These are phyloP conservation scores for Heliconius ismenius DNA, from an alignment of 2,888 invertebrate genomes.

Conservation along the genomic window DNA sequence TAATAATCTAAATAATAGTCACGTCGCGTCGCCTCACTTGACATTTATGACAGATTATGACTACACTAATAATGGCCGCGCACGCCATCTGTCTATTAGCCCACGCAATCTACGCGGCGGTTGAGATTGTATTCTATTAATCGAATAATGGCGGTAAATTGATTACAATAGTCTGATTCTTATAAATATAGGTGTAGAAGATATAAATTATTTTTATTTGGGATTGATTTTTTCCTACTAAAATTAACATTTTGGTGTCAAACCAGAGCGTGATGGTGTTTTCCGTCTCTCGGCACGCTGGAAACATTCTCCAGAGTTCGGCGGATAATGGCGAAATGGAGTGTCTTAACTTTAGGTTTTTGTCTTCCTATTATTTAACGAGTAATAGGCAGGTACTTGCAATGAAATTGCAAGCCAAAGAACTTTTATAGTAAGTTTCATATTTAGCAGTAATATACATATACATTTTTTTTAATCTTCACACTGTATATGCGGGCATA, in stretches of 20 bases:
- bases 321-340: no score
- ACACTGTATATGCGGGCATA: no score
- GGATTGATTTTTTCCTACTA: neutral
- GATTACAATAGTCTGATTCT: slow-evolving; percentile 28
- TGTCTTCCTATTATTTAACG: no score
- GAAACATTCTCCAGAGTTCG: no score
- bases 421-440: no score
- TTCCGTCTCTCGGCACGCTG: no score
- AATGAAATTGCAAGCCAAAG: no score
- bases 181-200: neutral
- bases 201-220: no score
- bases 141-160: slow-evolving; percentile 63
- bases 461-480: neutral
- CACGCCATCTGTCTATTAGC: slow-evolving; percentile 79
- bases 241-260: neutral
- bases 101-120: slow-evolving; percentile 64
- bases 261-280: no score
- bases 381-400: no score
- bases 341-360: no score
- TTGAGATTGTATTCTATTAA: slow-evolving; percentile 70
- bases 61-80: slow-evolving; percentile 68
- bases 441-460: neutral
- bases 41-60: slow-evolving; percentile 79
- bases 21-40: slow-evolving; percentile 64
- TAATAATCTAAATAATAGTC: slow-evolving; percentile 69